Percentiles rank a stretch among this genome's conserved stretches.
Conservation (phyloP, 2,113 vertebrate genomes). For the Ploceus nigricollis region DNA sequence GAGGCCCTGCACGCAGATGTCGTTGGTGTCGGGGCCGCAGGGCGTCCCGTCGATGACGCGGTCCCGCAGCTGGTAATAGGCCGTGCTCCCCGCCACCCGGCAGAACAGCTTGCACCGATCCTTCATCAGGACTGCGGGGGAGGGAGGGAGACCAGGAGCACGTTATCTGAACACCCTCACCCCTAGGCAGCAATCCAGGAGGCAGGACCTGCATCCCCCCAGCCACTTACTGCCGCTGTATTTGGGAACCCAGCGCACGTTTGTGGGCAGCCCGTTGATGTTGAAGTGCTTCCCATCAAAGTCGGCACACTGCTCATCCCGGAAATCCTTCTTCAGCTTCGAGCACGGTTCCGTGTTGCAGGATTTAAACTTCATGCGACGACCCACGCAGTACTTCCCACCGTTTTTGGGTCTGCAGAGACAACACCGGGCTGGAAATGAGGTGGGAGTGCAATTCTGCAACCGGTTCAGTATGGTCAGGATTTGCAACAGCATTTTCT, state of each 20-base stretch:
- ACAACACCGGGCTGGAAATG: background rate
- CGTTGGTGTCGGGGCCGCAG: conserved; percentile 93
- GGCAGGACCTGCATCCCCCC: background rate
- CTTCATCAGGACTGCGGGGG: conserved; percentile 89
- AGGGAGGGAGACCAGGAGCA: background rate
- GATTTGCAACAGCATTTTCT: background rate
- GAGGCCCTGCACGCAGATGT: conserved; percentile 97
- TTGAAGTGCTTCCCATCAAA: conserved; percentile 97
- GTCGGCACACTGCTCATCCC: conserved; percentile 91
- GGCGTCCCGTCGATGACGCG: conserved; percentile 93
- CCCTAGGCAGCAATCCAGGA: accelerated
- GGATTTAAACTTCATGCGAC: conserved; percentile 97
- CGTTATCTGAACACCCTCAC: background rate
- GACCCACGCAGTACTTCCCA: conserved; percentile 93
- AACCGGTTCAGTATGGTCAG: background rate
- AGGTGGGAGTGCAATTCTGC: background rate
- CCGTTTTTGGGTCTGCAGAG: conserved; percentile 87
- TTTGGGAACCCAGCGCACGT: conserved; percentile 96
- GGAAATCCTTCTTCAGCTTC: conserved; percentile 90
- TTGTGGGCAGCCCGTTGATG: conserved; percentile 94
- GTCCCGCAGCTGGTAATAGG: conserved; percentile 98
- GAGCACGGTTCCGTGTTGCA: conserved; percentile 94
- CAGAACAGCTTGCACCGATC: conserved; percentile 98
- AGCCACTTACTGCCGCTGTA: conserved; percentile 94
- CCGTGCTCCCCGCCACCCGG: conserved; percentile 90